These are phyloP conservation scores for Zeus faber DNA, from an alignment of 2,113 vertebrate species.

Conservation along the genomic window DNA sequence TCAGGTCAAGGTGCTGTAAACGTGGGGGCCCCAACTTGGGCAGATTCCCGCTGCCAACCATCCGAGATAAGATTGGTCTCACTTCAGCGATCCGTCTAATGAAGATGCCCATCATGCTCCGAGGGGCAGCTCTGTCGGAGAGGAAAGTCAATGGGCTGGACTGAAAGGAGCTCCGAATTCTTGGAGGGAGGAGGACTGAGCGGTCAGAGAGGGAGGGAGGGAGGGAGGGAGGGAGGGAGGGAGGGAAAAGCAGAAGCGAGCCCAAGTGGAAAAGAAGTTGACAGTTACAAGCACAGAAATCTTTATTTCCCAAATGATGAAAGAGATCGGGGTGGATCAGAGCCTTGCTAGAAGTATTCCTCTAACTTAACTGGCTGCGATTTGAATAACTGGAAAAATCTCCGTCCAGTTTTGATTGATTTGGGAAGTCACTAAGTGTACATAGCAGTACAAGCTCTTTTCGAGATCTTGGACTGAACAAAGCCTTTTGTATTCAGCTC, in stretches of 20 bases:
- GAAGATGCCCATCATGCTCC: slow-evolving; percentile 48
- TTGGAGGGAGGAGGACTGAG: slow-evolving; percentile 9
- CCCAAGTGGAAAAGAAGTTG: slow-evolving; percentile 31
- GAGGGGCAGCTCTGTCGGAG: slow-evolving; percentile 10
- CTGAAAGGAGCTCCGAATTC: slow-evolving; percentile 14
- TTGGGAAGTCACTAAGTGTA: slow-evolving; percentile 44
- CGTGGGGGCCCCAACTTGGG: background rate
- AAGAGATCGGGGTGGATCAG: slow-evolving; percentile 28
- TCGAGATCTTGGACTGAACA: slow-evolving; percentile 36
- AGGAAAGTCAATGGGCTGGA: slow-evolving; percentile 16
- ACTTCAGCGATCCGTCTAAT: slow-evolving; percentile 44
- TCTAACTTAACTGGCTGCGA: slow-evolving; percentile 44
- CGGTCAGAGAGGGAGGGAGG: slow-evolving; percentile 18
- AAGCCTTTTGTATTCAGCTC: slow-evolving; percentile 29
- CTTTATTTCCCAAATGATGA: slow-evolving; percentile 34
- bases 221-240: slow-evolving; percentile 23
- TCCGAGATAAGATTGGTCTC: slow-evolving; percentile 27
- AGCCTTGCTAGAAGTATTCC: slow-evolving; percentile 36
- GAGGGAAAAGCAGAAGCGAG: slow-evolving; percentile 21
- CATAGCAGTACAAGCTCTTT: slow-evolving; percentile 38
- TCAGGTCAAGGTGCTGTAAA: background rate
- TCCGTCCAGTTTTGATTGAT: slow-evolving; percentile 57
- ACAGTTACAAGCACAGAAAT: slow-evolving; percentile 19
- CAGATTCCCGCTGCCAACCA: slow-evolving; percentile 8
- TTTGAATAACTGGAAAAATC: slow-evolving; percentile 51